These are phyloP conservation scores for Drosophila yakuba DNA, from an alignment of 1,140 invertebrate genomes.

Conservation along the genomic window DNA sequence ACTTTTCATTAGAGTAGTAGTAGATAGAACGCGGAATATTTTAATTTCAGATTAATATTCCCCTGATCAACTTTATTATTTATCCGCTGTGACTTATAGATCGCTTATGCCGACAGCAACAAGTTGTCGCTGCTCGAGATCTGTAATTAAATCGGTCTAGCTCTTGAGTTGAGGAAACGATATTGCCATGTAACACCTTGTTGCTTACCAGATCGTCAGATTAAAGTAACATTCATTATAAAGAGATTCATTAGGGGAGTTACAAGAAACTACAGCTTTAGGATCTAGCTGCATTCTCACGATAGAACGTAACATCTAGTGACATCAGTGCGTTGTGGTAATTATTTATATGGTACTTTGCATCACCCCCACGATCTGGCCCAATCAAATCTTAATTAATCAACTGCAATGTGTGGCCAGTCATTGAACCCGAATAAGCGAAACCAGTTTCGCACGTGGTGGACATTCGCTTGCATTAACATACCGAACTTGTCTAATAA, in stretches of 20 bases:
- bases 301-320: not conserved
- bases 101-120: conserved; percentile 15
- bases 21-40: conserved; percentile 9
- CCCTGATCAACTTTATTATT: conserved; percentile 17
- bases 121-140: conserved; percentile 9
- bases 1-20: not conserved
- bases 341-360: not conserved
- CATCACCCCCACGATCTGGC: not conserved
- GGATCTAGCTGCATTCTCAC: too few species aligned
- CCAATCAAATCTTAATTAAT: conserved; percentile 6
- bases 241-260: conserved; percentile 1
- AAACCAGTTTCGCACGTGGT: conserved; percentile 42
- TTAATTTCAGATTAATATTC: conserved; percentile 16
- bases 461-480: conserved; percentile 18
- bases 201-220: not conserved
- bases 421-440: conserved; percentile 23
- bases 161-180: conserved; percentile 8
- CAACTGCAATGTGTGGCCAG: conserved; percentile 15
- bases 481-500: conserved; percentile 27
- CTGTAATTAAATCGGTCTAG: conserved; percentile 13
- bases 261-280: too few species aligned
- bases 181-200: conserved; percentile 21
- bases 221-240: not conserved
- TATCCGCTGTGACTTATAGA: conserved; percentile 27
- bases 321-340: too few species aligned